These are phyloP conservation scores for Heterodera filipjevi DNA, from an alignment of 2,888 invertebrate species.

Conservation along the genomic window DNA sequence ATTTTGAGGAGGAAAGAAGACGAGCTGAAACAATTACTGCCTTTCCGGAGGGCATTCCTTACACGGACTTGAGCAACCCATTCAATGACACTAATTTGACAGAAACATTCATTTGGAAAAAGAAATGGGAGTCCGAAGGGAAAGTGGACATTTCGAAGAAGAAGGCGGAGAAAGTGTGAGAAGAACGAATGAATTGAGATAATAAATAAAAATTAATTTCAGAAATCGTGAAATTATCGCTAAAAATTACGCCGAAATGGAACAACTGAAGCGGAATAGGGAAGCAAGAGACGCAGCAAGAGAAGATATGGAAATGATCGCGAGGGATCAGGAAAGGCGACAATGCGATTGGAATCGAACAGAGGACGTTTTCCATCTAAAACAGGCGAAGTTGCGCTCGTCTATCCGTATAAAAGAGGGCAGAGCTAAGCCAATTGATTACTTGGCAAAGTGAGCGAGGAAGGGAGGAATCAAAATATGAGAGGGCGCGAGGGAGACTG, in stretches of 20 bases:
- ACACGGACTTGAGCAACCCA: conserved; percentile 96
- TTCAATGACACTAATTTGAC: conserved; percentile 94
- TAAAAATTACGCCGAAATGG: conserved; percentile 76
- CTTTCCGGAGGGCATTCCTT: conserved; percentile 72
- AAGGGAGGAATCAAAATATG: not conserved
- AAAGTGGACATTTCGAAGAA: conserved; percentile 47
- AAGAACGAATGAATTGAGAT: not conserved
- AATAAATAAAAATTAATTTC: conserved; percentile 8
- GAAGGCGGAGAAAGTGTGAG: conserved; percentile 51
- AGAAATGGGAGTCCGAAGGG: conserved; percentile 92
- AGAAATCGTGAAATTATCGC: conserved; percentile 51
- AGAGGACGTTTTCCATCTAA: conserved; percentile 94
- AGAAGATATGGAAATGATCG: conserved; percentile 71
- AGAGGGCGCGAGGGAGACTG: no score
- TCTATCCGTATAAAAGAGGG: conserved; percentile 94
- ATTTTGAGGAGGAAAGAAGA: conserved; percentile 42
- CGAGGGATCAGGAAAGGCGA: conserved; percentile 85
- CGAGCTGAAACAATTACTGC: conserved; percentile 68
- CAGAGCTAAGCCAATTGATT: conserved; percentile 94
- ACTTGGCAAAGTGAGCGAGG: conserved; percentile 84
- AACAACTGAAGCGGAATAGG: conserved; percentile 90
- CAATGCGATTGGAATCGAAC: conserved; percentile 92
- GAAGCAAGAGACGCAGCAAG: conserved; percentile 57
- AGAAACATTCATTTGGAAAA: conserved; percentile 93
- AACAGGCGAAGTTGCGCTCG: conserved; percentile 90